These are phyloP conservation scores for Miniopterus natalensis DNA, from an alignment of 2,113 vertebrate genomes.

Conservation along the genomic window DNA sequence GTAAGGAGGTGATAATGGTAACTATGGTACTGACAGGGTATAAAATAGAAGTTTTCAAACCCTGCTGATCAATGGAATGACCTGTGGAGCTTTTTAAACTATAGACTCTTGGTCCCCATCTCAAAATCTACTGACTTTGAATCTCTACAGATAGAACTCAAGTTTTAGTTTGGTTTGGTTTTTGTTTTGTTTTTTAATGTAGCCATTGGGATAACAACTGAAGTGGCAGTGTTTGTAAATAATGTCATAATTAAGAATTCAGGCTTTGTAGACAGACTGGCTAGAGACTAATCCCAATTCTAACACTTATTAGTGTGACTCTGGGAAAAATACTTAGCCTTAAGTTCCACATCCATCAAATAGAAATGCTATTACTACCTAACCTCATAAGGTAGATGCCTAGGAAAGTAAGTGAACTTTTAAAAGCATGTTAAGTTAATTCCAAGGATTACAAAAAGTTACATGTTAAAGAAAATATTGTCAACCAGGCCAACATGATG, in stretches of 20 bases:
- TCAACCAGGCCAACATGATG: not conserved
- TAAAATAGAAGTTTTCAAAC: not conserved
- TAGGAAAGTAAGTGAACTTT: not conserved
- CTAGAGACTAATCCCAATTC: not conserved
- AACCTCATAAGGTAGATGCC: not conserved
- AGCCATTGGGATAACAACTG: not conserved
- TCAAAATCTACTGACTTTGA: not conserved
- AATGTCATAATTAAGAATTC: not conserved
- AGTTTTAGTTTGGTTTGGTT: not conserved
- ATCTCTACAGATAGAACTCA: not conserved
- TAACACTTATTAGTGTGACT: not conserved
- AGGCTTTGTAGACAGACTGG: not conserved
- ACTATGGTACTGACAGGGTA: not conserved
- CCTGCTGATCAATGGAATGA: not conserved
- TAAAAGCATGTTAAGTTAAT: constrained; percentile 12
- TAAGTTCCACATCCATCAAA: constrained; percentile 29
- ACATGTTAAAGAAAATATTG: constrained; percentile 16
- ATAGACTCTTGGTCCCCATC: not conserved
- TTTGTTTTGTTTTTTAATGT: not conserved
- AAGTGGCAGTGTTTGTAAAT: constrained; percentile 23
- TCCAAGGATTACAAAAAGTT: constrained; percentile 43
- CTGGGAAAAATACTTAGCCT: constrained; percentile 7
- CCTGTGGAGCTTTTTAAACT: not conserved
- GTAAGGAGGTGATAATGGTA: too few relatives aligned
- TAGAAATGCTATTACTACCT: not conserved